These are phyloP conservation scores for Dolichallabes microphthalmus DNA, from an alignment of 2,113 vertebrate genomes.

Conservation along the genomic window DNA sequence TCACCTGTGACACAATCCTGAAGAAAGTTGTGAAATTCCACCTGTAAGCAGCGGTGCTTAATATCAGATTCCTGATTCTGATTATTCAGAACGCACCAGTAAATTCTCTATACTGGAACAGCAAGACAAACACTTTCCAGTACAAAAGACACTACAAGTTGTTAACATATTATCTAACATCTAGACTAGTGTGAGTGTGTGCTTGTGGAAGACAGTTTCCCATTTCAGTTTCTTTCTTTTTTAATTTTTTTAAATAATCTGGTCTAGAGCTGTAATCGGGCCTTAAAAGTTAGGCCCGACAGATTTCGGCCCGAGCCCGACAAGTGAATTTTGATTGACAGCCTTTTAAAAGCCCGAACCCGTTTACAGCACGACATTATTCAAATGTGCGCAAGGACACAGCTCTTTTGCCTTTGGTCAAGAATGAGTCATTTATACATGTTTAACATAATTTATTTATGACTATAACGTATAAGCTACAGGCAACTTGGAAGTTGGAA, in stretches of 20 bases:
- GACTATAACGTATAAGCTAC: too few species aligned
- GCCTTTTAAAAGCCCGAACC: too few species aligned
- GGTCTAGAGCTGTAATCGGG: too few species aligned
- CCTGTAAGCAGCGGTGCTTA: background rate
- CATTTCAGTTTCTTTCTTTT: slow-evolving; percentile 46
- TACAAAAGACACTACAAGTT: background rate
- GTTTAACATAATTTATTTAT: too few species aligned
- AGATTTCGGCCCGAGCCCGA: too few species aligned
- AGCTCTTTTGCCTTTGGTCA: too few species aligned
- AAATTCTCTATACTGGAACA: background rate
- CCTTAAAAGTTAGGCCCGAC: too few species aligned
- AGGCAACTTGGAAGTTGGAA: too few species aligned
- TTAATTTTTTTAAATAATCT: slow-evolving; percentile 2
- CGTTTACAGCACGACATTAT: too few species aligned
- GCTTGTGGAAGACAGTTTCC: background rate
- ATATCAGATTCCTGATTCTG: background rate
- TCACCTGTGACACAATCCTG: background rate
- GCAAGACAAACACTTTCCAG: background rate
- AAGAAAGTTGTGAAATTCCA: background rate
- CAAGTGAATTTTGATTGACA: too few species aligned
- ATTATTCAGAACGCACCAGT: background rate
- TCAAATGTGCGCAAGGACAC: too few species aligned
- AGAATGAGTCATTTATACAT: too few species aligned
- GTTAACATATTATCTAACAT: background rate
- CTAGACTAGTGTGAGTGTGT: slow-evolving; percentile 30